These are phyloP conservation scores for Anastatus disparis DNA, from an alignment of 1,140 invertebrate genomes.

Conservation along the genomic window DNA sequence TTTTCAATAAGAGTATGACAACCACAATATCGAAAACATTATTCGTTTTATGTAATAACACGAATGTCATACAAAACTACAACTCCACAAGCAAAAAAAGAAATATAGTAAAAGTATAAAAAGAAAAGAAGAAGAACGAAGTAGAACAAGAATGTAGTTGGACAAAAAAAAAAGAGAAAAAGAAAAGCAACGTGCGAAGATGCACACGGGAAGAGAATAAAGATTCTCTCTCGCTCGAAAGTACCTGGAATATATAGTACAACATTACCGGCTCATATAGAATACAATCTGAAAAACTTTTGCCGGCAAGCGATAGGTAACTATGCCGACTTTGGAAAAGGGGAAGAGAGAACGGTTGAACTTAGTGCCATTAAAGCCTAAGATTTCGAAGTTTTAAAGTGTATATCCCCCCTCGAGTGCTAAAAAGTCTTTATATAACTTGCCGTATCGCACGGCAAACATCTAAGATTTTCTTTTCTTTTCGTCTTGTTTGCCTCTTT, in stretches of 20 bases:
- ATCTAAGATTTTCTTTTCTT: not conserved
- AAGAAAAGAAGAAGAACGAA: not conserved
- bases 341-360: conserved; percentile 45
- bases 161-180: conserved; percentile 27
- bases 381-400: conserved; percentile 52
- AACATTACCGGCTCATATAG: too few relatives aligned
- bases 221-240: too few relatives aligned
- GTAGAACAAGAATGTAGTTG: conserved; percentile 21
- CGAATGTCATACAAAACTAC: too few relatives aligned
- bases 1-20: too few relatives aligned
- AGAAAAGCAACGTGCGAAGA: conserved; percentile 26
- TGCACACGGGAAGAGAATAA: not conserved
- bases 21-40: not conserved
- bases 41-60: not conserved
- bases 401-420: too few relatives aligned
- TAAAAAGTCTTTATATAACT: conserved; percentile 36
- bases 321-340: not conserved
- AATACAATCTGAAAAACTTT: too few relatives aligned
- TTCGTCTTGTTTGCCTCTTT: not conserved
- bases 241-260: conserved; percentile 52
- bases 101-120: not conserved
- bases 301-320: not conserved
- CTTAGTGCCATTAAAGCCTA: conserved; percentile 59
- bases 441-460: too few relatives aligned
- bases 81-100: not conserved